These are phyloP conservation scores for Catocala sponsa DNA, from an alignment of 2,888 invertebrate species.

Conservation along the genomic window DNA sequence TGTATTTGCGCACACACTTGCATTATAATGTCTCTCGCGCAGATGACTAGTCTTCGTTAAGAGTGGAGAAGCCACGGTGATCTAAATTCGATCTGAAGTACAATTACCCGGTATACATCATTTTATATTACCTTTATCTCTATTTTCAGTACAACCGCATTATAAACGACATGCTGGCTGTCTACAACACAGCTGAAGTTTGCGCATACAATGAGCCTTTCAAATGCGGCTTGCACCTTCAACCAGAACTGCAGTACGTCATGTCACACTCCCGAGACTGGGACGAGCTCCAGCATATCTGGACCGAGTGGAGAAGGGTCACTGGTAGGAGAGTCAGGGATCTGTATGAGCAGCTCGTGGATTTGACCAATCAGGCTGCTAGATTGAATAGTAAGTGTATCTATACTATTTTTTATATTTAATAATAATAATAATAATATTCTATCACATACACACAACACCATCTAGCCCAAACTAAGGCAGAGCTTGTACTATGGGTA, in stretches of 20 bases:
- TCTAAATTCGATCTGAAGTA: too few species aligned
- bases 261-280: slow-evolving; percentile 94
- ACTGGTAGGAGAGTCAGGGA: slow-evolving; percentile 94
- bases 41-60: too few species aligned
- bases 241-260: slow-evolving; percentile 92
- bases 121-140: not conserved
- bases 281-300: slow-evolving; percentile 95
- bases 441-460: too few species aligned
- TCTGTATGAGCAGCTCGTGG: slow-evolving; percentile 93
- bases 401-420: not conserved
- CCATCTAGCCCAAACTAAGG: too few species aligned
- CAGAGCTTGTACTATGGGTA: too few species aligned
- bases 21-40: too few species aligned
- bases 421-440: too few species aligned
- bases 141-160: slow-evolving; percentile 93
- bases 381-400: slow-evolving; percentile 92
- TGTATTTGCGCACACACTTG: too few species aligned
- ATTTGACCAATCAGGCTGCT: slow-evolving; percentile 94
- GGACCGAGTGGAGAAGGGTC: slow-evolving; percentile 96
- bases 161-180: slow-evolving; percentile 95
- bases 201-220: slow-evolving; percentile 95
- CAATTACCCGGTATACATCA: too few species aligned
- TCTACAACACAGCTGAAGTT: slow-evolving; percentile 95
- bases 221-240: slow-evolving; percentile 93
- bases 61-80: too few species aligned